Evolutionary conservation across 2,113 vertebrate species (phyloP).

Genomic region (Apus apus): DNA sequence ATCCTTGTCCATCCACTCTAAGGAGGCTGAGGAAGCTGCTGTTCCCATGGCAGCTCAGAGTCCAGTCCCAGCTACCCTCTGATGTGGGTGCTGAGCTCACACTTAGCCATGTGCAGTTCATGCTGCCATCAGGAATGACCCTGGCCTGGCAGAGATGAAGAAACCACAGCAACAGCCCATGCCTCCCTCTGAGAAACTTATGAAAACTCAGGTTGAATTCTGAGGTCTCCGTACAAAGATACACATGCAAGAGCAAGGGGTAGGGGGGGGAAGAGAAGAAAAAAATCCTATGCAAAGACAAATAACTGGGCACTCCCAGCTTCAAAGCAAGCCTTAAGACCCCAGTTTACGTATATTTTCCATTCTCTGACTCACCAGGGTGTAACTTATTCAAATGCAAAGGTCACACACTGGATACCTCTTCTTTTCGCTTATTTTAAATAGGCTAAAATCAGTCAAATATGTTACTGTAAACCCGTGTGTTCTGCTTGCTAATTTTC

Average conservation of each 20-base stretch:
- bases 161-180: background rate
- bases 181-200: background rate
- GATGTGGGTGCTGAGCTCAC: background rate
- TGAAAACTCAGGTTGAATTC: background rate
- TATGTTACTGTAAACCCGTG: background rate
- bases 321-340: background rate
- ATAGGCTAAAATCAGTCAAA: background rate
- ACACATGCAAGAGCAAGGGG: no score
- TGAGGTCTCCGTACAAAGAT: background rate
- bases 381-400: background rate
- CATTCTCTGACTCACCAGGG: background rate
- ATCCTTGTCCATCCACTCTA: background rate
- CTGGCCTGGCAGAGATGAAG: background rate
- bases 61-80: background rate
- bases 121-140: background rate
- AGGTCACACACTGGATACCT: background rate
- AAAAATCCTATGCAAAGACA: background rate
- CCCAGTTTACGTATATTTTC: background rate
- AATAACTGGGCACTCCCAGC: background rate
- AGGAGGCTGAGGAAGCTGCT: background rate
- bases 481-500: background rate
- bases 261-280: rapidly evolving
- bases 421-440: background rate
- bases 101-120: background rate
- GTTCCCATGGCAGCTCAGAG: background rate